A percentile compares a stretch with the other conserved stretches of the same genome.
These are phyloP conservation scores for Ceyx margarethae DNA, from an alignment of 2,113 vertebrate species.

Conservation along the genomic window DNA sequence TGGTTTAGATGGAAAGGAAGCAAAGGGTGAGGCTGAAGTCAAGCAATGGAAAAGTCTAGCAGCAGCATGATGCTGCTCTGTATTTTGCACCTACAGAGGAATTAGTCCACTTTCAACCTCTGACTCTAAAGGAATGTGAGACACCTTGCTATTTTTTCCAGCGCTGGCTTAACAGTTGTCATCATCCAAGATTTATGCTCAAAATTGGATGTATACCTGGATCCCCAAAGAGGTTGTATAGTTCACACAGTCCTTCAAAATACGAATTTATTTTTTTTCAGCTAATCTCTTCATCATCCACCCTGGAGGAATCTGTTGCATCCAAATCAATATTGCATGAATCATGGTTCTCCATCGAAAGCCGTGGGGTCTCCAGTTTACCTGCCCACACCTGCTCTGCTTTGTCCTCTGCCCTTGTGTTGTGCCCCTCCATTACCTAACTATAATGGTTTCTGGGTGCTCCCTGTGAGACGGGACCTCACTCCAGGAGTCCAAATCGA, in stretches of 20 bases:
- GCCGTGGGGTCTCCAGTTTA: background rate
- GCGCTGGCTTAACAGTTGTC: background rate
- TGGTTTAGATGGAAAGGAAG: background rate
- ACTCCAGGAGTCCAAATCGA: background rate
- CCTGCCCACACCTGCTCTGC: background rate
- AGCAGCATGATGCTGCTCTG: background rate
- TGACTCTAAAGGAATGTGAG: background rate
- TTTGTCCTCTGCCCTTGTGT: background rate
- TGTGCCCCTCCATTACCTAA: accelerated
- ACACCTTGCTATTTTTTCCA: background rate
- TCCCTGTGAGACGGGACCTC: background rate
- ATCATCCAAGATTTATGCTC: background rate
- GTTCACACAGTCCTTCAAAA: background rate
- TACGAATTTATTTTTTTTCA: background rate
- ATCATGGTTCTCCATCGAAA: background rate
- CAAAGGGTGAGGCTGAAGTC: background rate
- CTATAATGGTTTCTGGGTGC: background rate
- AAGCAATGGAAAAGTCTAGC: background rate
- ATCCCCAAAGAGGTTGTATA: background rate
- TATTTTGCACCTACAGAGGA: background rate
- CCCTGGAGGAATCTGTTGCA: background rate
- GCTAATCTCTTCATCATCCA: background rate
- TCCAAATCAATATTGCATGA: background rate
- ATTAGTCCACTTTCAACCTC: background rate
- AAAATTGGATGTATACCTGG: background rate